phyloP scores from a whole-genome alignment of 2,888 invertebrate species.

The Volucella zonaria region DNA sequence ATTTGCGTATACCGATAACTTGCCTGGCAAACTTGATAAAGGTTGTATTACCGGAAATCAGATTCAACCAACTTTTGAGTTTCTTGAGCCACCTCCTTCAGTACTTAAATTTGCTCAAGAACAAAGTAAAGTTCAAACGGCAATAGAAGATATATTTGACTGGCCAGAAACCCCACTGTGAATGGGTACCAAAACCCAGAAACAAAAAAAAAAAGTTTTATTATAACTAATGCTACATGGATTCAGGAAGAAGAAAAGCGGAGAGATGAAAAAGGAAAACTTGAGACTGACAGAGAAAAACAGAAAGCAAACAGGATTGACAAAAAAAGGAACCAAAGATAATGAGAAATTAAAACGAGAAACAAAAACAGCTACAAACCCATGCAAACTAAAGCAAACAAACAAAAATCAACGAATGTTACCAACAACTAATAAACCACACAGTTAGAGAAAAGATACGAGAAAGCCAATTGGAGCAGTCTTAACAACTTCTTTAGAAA shows the following conservation, averaged over 20 bases:
- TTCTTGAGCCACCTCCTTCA: neutral
- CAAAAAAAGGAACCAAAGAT: slow-evolving; percentile 1
- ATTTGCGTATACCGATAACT: slow-evolving; percentile 13
- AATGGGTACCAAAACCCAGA: slow-evolving; percentile 12
- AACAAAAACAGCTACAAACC: slow-evolving; percentile 5
- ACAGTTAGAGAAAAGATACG: no score
- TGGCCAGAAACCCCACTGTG: no score
- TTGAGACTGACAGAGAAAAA: slow-evolving; percentile 18
- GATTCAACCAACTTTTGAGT: slow-evolving; percentile 7
- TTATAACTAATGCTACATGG: slow-evolving; percentile 11
- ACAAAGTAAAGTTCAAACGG: no score
- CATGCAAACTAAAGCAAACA: slow-evolving; percentile 5
- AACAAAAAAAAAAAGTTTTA: slow-evolving; percentile 19
- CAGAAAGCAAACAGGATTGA: slow-evolving; percentile 17
- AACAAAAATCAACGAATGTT: no score
- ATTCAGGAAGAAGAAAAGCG: neutral
- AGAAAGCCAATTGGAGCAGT: no score
- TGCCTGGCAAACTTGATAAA: neutral
- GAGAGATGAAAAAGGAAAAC: slow-evolving; percentile 12
- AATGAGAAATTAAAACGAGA: slow-evolving; percentile 1
- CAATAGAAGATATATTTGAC: no score
- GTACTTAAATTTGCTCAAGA: no score
- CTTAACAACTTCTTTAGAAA: no score
- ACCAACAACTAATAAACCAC: no score
- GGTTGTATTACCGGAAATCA: neutral